Conservation (phyloP, 2,113 vertebrate genomes). For the Fregata magnificens region DNA sequence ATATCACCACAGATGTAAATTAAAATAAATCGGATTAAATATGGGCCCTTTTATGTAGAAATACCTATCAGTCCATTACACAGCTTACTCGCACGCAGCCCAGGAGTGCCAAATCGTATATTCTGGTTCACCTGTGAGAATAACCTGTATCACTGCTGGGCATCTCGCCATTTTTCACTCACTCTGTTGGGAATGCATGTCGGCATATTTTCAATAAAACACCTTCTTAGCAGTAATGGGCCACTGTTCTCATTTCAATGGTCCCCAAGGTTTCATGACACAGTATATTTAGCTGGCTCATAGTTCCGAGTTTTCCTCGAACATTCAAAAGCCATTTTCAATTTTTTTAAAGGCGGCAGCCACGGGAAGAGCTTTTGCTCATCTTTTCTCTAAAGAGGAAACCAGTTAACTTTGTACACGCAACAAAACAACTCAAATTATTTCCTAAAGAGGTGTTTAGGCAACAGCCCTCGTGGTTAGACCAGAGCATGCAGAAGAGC, state of each 20-base stretch:
- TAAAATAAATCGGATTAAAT: slow-evolving; percentile 1
- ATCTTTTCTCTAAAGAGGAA: background rate
- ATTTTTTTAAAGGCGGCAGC: background rate
- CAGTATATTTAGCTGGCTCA: slow-evolving; percentile 81
- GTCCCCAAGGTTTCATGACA: slow-evolving; percentile 88
- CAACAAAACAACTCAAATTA: background rate
- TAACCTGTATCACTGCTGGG: slow-evolving; percentile 5
- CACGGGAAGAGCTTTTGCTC: background rate
- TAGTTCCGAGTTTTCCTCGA: slow-evolving; percentile 50
- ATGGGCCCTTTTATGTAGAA: background rate
- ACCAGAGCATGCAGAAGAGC: background rate
- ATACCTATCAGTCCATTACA: background rate
- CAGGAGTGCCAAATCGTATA: background rate
- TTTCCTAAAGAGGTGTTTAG: background rate
- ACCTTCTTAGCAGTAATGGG: slow-evolving; percentile 90
- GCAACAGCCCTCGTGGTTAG: background rate
- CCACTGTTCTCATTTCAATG: slow-evolving; percentile 88
- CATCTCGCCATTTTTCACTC: slow-evolving; percentile 22
- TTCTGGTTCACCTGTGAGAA: slow-evolving; percentile 24
- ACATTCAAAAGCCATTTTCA: slow-evolving; percentile 9
- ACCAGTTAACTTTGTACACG: background rate
- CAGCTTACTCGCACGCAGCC: background rate
- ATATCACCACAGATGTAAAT: background rate
- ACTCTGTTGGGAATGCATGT: slow-evolving; percentile 75
- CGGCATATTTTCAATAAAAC: slow-evolving; percentile 89